Conservation (phyloP, 2,888 invertebrate genomes). For the Caenorhabditis sp. region DNA sequence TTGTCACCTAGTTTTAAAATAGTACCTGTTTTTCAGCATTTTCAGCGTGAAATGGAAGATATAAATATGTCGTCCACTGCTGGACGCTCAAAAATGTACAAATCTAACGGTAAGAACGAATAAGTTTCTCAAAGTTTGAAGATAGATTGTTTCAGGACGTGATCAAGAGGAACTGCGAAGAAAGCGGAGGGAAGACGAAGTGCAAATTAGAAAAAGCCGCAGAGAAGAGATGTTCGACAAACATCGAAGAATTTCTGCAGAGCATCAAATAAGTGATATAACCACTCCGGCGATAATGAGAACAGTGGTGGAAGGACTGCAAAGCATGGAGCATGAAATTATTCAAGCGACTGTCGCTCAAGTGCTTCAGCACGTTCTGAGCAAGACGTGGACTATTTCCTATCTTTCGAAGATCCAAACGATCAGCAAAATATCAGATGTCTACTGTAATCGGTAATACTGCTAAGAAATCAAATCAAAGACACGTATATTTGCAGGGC, state of each 20-base stretch:
- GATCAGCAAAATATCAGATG: conserved; percentile 35
- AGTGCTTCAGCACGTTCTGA: conserved; percentile 4
- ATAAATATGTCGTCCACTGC: conserved; percentile 1
- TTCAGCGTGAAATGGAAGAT: conserved; percentile 42
- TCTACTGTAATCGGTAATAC: conserved; percentile 58
- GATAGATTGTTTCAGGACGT: conserved; percentile 27
- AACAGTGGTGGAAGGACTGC: conserved; percentile 17
- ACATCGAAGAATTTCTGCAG: conserved; percentile 23
- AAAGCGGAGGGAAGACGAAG: conserved; percentile 53
- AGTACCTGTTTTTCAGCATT: too few species aligned
- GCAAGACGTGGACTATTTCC: conserved; percentile 15
- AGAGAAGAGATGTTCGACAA: conserved; percentile 42
- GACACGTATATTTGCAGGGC: too few species aligned
- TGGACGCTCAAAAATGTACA: conserved; percentile 38
- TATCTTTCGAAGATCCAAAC: conserved; percentile 19
- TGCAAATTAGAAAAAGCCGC: conserved; percentile 51
- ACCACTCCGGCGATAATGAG: conserved; percentile 13
- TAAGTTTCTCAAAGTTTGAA: not conserved
- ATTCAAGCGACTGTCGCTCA: not conserved
- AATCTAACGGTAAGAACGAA: conserved; percentile 42
- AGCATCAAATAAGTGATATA: conserved; percentile 4
- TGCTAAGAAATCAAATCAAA: not conserved
- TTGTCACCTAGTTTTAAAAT: too few species aligned
- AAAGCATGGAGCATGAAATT: conserved; percentile 4
- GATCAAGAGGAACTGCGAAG: conserved; percentile 32